Conservation (phyloP, 2,113 vertebrate species). For the Nothocercus nigrocapillus region DNA sequence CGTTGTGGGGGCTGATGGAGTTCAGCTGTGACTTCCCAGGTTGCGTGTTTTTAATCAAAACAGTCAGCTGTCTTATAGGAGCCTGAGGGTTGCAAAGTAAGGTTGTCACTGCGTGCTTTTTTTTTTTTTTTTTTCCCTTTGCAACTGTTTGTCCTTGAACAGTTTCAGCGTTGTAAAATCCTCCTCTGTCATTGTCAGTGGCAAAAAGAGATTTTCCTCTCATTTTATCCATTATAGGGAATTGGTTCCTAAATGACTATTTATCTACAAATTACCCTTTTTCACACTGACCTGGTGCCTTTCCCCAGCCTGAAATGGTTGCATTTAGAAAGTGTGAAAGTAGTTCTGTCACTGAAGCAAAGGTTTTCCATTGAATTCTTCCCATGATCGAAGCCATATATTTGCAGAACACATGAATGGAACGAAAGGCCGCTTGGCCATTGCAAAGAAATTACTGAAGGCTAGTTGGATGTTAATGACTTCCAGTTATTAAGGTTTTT, state of each 20-base stretch:
- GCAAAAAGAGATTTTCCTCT: background rate
- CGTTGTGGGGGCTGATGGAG: background rate
- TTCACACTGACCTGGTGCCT: background rate
- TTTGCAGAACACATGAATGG: background rate
- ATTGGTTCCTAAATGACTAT: background rate
- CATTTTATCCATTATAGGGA: background rate
- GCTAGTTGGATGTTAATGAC: background rate
- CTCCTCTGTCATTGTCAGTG: background rate
- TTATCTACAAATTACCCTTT: background rate
- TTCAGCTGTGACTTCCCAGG: constrained; percentile 30
- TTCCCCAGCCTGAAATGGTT: background rate
- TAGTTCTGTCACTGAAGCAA: background rate
- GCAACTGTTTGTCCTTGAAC: background rate
- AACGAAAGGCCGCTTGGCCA: background rate
- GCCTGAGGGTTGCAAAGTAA: background rate
- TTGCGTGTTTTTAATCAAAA: constrained; percentile 47
- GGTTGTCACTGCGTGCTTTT: background rate
- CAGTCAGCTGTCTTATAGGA: constrained; percentile 11
- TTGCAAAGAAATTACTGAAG: background rate
- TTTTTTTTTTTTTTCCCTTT: background rate
- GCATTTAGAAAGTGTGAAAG: background rate
- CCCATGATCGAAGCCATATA: background rate
- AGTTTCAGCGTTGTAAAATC: background rate
- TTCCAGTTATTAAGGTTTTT: background rate
- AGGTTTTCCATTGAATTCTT: background rate